Evolutionary conservation across 2,113 vertebrate species (phyloP).

Genomic region (Salvelinus fontinalis): DNA sequence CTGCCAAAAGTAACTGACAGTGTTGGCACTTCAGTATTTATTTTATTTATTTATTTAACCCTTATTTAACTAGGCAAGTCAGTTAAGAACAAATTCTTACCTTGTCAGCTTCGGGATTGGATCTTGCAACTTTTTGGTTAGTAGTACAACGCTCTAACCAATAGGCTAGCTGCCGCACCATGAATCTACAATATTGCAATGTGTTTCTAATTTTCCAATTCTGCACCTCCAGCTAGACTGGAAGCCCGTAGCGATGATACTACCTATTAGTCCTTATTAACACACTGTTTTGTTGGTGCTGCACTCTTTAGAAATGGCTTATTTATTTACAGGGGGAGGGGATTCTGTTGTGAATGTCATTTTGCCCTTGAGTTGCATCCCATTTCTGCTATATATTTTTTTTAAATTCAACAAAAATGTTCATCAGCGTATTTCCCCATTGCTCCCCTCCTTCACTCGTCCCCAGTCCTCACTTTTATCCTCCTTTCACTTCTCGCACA

Average conservation of each 20-base stretch:
- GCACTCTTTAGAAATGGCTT: background rate
- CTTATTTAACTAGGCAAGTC: too few species aligned
- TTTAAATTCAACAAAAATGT: background rate
- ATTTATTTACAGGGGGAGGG: background rate
- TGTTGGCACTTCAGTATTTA: background rate
- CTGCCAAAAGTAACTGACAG: background rate
- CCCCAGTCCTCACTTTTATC: background rate
- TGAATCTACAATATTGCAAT: background rate
- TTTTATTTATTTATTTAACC: too few species aligned
- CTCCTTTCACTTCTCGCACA: background rate
- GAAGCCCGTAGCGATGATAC: background rate
- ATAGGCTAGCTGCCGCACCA: too few species aligned
- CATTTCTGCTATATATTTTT: background rate
- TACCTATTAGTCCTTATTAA: constrained; percentile 9
- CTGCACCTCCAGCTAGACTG: constrained; percentile 3
- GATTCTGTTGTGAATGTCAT: constrained; percentile 8
- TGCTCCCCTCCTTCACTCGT: background rate
- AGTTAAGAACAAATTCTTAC: too few species aligned
- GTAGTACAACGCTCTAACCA: too few species aligned
- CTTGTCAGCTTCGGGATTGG: too few species aligned
- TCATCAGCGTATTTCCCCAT: constrained; percentile 34
- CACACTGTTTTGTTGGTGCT: background rate
- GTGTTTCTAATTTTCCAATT: background rate
- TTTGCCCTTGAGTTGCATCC: constrained; percentile 4
- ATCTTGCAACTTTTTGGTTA: too few species aligned